Percentiles rank a stretch among this genome's conserved stretches.
Evolutionary conservation across 2,888 invertebrate genomes (phyloP).

Genomic region (Tetranychus piercei): DNA sequence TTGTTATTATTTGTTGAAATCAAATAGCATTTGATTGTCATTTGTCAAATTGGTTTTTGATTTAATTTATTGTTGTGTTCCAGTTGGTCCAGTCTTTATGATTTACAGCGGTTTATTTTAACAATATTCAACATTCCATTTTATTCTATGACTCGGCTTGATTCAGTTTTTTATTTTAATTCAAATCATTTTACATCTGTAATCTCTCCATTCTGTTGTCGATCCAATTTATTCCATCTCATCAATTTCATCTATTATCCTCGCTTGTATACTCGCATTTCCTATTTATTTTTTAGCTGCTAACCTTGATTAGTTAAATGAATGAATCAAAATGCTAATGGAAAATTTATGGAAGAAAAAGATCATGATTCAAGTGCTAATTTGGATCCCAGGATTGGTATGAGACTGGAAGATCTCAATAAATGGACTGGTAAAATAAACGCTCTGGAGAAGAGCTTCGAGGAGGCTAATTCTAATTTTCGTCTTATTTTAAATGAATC

Average conservation of each 20-base stretch:
- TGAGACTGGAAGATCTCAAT: constrained; percentile 21
- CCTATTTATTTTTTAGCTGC: not conserved
- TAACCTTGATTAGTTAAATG: not conserved
- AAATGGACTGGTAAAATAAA: constrained; percentile 20
- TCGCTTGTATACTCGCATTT: not conserved
- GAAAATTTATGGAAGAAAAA: not conserved
- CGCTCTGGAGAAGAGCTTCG: constrained; percentile 20
- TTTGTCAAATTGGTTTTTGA: too few relatives aligned
- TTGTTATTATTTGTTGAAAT: too few relatives aligned
- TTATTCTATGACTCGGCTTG: too few relatives aligned
- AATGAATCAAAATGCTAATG: not conserved
- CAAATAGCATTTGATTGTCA: too few relatives aligned
- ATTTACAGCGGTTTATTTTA: too few relatives aligned
- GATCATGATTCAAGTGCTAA: not conserved
- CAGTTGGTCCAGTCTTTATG: too few relatives aligned
- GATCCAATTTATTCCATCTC: too few relatives aligned
- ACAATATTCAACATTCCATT: too few relatives aligned
- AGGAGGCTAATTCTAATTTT: constrained; percentile 15
- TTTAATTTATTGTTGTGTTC: too few relatives aligned
- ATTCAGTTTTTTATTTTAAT: too few relatives aligned
- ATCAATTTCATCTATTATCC: not conserved
- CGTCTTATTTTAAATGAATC: constrained; percentile 11
- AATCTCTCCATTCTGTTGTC: too few relatives aligned
- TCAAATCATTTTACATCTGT: too few relatives aligned
- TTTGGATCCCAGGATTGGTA: constrained; percentile 20